Evolutionary conservation across 2,888 invertebrate species (phyloP), one percentile per base, ranked within the genome.

Genomic region (Stenotaenia linearis): DNA sequence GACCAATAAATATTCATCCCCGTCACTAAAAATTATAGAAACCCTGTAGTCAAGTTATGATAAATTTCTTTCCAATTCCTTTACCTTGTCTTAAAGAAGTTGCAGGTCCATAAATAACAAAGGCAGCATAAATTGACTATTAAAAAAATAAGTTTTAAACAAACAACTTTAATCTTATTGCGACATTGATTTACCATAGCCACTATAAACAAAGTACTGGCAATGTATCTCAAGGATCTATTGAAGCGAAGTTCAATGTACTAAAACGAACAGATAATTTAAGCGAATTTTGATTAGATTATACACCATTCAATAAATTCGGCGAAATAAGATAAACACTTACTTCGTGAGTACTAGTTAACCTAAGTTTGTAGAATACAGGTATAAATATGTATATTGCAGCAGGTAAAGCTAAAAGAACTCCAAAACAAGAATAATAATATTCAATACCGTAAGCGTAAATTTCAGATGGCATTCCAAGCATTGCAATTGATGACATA

Each of bases 391-490:
- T 87, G 82, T 90, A 90, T 56, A 93, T 91, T 3, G 94, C 82
- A 0, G 82, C 79, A 81, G 79, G 85, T 28, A 85, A 83, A 4
- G 86, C 85, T 3, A 86, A 80, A 35, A 86, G 83, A n/a, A 78
- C 23, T 7, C 78, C 78, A 3, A 78, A 56, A 28, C 45, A 30
- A 6, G n/a, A 15, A 18, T 35, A 61, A 30, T 32, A 61, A 61
- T 78, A 78, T 30, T 37, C 18, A 0, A 93, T 92, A 23, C 96
- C 96, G 84, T 93, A 91, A 83, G 90, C 90, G 86, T 95, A 96
- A 93, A 96, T 94, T 88, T 96, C 96, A 0, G 94, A 92, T 12
- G 96, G 95, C 85, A 95, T 95, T 2, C 96, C 96, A 81, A 96
- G 88, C 77, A 96, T 88, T 84, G 96, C 96, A 83, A 96, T 94